Evolutionary conservation across 2,113 vertebrate species (phyloP), one percentile per base, ranked within the genome.

Genomic region (Rhinopithecus roxellana): DNA sequence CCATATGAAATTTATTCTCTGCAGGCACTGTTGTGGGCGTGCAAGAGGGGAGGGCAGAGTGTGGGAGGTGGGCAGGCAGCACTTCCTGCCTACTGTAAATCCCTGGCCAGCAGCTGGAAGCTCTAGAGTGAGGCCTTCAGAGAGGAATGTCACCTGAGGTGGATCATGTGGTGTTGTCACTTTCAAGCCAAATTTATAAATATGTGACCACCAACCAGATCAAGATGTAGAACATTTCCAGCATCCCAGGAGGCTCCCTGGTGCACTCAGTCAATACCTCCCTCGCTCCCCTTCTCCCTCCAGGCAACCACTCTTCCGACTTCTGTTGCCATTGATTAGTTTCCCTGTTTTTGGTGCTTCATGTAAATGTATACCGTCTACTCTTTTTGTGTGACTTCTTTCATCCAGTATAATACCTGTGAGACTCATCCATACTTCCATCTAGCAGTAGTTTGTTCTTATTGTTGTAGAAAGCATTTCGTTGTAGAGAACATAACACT

Each of bases 221-320:
- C 35, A 50, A 70, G 74, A 38, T 43, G 38, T 1, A 80, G 48
- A 75, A 14, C 59, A 70, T 48, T 43, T 87, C 35, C 25, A 57
- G 1, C 12, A 2, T 5, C 38, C 6, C 48, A 82, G 72, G 86
- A 86, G 59, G 50, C 25, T 67, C 50, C 27, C 10, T 40, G 10
- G 38, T 52, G 4, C 16, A 23, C 18, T 43, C n/a, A 52, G 25
- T 3, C 32, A 43, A 10, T n/a, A 52, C 64, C 30, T 20, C 5
- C n/a, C 23, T 70, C 13, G 0, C 1, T 10, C 2, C 35, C 38
- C 32, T 69, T 5, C 11, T 4, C 23, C 35, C 40, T 35, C n/a
- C 12, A 78, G 57, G 22, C 38, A 64, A 35, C 35, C 40, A 20
- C 52, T 43, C 1, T n/a, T 72, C 20, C 30, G 25, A 52, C 67